Percentiles rank a stretch among this genome's conserved stretches.
phyloP scores from a whole-genome alignment of 2,113 vertebrate species.

The Antechinus flavipes region DNA sequence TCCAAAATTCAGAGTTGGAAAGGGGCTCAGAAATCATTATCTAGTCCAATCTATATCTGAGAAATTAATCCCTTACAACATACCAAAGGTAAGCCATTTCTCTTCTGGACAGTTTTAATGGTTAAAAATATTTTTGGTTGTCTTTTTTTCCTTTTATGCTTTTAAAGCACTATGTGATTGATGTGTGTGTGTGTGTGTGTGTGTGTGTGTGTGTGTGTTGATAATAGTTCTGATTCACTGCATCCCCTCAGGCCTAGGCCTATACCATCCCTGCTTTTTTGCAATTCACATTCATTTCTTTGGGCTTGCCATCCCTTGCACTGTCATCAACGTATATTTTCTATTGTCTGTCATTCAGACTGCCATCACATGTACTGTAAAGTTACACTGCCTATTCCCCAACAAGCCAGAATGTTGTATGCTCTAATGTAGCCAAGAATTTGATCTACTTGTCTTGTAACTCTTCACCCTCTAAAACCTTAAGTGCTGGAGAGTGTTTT shows the following conservation, averaged over 20 bases:
- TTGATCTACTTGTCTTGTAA: slow-evolving; percentile 69
- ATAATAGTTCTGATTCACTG: neutral
- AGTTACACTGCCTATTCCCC: slow-evolving; percentile 57
- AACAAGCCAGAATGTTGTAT: slow-evolving; percentile 56
- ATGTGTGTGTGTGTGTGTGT: neutral
- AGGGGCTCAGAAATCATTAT: neutral
- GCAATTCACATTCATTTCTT: neutral
- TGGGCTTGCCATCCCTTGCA: neutral
- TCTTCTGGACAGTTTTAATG: neutral
- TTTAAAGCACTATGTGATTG: neutral
- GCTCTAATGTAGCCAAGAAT: slow-evolving; percentile 66
- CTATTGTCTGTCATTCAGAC: neutral
- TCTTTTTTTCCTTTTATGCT: neutral
- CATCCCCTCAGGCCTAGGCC: neutral
- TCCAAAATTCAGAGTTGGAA: neutral
- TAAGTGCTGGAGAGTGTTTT: slow-evolving; percentile 22
- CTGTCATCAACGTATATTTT: neutral
- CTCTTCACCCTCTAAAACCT: slow-evolving; percentile 65
- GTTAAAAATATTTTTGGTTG: neutral
- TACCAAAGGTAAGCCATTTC: neutral
- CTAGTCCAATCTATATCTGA: neutral
- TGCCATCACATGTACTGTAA: neutral
- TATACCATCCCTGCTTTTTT: neutral
- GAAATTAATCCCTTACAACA: neutral
- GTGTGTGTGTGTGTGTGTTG: neutral